Conservation (phyloP, 2,113 vertebrate genomes). For the Phylloscopus whistleri region DNA sequence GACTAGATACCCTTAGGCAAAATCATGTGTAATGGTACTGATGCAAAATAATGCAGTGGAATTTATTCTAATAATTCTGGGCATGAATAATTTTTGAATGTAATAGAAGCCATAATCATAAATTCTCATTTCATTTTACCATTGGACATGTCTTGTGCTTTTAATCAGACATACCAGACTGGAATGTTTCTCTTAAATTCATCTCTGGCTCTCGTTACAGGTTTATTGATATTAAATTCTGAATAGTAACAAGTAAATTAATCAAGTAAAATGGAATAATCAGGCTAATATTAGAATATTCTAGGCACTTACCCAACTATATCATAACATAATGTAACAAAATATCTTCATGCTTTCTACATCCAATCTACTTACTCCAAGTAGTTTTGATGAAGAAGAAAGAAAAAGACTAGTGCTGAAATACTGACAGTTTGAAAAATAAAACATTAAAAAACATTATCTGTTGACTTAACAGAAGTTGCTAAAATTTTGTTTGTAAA, state of each 20-base stretch:
- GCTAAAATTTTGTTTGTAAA: neutral
- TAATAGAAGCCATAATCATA: slow-evolving; percentile 16
- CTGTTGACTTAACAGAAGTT: neutral
- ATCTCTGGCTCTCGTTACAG: neutral
- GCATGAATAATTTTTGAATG: slow-evolving; percentile 41
- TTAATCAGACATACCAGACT: slow-evolving; percentile 1
- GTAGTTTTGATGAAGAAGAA: neutral
- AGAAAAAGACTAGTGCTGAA: neutral
- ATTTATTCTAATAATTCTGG: slow-evolving; percentile 49
- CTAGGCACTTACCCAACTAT: neutral
- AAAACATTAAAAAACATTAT: neutral
- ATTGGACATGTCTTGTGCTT: neutral
- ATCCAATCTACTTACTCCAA: neutral
- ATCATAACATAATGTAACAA: neutral
- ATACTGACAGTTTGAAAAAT: neutral
- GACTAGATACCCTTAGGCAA: slow-evolving; percentile 46
- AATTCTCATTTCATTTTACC: slow-evolving; percentile 31
- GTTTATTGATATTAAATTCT: neutral
- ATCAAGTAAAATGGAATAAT: neutral
- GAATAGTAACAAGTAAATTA: neutral
- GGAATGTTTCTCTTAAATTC: neutral
- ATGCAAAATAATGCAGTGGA: slow-evolving; percentile 49
- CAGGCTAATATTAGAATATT: neutral
- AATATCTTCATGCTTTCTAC: neutral
- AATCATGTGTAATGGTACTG: slow-evolving; percentile 28